phyloP scores from a whole-genome alignment of 2,888 invertebrate species.

The Mactromeris polynyma region DNA sequence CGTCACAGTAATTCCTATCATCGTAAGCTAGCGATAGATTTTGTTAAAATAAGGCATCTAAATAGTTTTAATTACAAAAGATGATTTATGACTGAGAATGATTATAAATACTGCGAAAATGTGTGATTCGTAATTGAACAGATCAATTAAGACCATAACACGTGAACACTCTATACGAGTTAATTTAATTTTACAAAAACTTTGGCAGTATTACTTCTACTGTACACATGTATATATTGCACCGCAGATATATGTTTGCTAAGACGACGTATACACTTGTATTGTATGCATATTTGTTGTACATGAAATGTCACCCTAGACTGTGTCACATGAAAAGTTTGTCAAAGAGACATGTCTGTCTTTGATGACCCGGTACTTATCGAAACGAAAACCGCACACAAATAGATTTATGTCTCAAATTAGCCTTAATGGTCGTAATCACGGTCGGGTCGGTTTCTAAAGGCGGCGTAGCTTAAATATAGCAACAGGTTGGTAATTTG shows the following conservation, averaged over 20 bases:
- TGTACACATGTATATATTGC: not conserved
- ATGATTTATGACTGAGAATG: not conserved
- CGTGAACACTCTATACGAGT: too few species aligned
- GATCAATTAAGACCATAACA: too few species aligned
- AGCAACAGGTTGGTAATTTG: not conserved
- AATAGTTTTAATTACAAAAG: too few species aligned
- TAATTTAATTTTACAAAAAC: too few species aligned
- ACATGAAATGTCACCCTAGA: not conserved
- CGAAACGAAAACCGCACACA: not conserved
- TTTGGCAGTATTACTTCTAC: too few species aligned
- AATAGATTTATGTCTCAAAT: not conserved
- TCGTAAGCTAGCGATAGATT: too few species aligned
- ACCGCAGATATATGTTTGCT: not conserved
- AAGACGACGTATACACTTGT: not conserved
- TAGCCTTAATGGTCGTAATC: not conserved
- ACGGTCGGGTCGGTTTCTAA: not conserved
- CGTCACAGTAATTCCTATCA: too few species aligned
- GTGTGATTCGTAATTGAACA: not conserved
- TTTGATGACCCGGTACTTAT: not conserved
- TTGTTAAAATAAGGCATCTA: too few species aligned
- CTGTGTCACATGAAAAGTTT: not conserved
- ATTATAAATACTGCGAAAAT: not conserved
- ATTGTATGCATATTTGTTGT: not conserved
- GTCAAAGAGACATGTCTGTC: not conserved
- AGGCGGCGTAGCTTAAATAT: not conserved